Conservation (phyloP, 2,888 invertebrate genomes). For the Drosophila bunnanda region DNA sequence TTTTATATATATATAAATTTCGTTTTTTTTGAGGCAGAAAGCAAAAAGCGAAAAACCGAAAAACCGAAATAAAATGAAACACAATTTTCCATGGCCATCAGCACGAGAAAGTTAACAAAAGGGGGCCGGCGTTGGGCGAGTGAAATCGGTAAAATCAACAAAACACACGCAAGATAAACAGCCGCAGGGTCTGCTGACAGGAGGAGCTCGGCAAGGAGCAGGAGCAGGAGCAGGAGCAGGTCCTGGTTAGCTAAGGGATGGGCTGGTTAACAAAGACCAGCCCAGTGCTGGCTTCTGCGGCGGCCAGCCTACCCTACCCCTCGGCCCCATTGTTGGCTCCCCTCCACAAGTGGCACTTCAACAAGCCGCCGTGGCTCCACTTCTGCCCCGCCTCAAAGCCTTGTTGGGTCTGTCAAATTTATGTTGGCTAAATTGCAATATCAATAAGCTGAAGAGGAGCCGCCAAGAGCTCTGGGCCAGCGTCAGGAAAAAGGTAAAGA, state of each 20-base stretch:
- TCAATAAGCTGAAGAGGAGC: constrained; percentile 58
- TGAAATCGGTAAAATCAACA: constrained; percentile 75
- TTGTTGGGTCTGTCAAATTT: constrained; percentile 53
- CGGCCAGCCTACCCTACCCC: constrained; percentile 49
- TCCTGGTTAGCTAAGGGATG: constrained; percentile 1
- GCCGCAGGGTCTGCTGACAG: constrained; percentile 28
- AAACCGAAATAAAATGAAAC: constrained; percentile 66
- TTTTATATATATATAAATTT: too few species aligned
- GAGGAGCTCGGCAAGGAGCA: background rate
- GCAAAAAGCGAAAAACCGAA: constrained; percentile 27
- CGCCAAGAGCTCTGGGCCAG: constrained; percentile 4
- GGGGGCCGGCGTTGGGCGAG: constrained; percentile 30
- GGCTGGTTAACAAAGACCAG: constrained; percentile 13
- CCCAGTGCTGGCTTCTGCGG: constrained; percentile 33
- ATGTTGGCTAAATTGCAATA: constrained; percentile 68
- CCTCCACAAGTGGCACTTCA: constrained; percentile 33
- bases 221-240: background rate
- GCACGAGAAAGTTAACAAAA: constrained; percentile 6
- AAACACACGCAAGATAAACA: constrained; percentile 73
- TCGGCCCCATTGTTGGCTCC: constrained; percentile 10
- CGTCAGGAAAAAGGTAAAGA: constrained; percentile 13
- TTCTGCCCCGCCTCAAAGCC: constrained; percentile 6
- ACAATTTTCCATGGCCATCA: constrained; percentile 62
- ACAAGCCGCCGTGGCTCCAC: constrained; percentile 3
- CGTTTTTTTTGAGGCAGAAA: constrained; percentile 54